Evolutionary conservation across 2,797 vertebrate species (phyloP).

Genomic region (Iguana delicatissima): DNA sequence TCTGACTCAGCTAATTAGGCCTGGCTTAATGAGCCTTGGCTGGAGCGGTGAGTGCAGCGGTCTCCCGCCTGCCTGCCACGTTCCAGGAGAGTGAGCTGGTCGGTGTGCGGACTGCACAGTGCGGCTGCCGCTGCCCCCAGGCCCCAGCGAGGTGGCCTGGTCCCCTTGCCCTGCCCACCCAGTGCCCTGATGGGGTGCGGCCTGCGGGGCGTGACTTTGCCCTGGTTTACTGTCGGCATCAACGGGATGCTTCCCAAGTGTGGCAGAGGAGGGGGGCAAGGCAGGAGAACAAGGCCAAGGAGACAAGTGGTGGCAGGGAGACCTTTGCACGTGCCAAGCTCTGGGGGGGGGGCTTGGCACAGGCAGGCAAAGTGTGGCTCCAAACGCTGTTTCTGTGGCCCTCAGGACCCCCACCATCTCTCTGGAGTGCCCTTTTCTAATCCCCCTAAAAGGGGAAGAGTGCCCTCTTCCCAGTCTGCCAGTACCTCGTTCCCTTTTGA

Average conservation of each 20-base stretch:
- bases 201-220: not conserved
- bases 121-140: no score
- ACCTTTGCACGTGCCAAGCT: not conserved
- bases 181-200: not conserved
- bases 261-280: no score
- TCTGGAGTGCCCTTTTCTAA: no score
- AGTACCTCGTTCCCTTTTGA: no score
- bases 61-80: not conserved
- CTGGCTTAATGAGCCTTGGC: not conserved
- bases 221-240: no score
- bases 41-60: not conserved
- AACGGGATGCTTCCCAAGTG: not conserved
- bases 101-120: no score
- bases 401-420: not conserved
- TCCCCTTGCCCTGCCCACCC: not conserved
- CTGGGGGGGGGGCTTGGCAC: not conserved
- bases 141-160: not conserved
- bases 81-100: not conserved
- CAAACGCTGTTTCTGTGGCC: not conserved
- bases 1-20: not conserved
- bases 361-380: not conserved
- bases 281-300: rapidly evolving
- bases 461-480: no score
- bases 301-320: no score
- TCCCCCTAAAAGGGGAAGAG: no score